Base-by-base conservation (phyloP, 2,797 vertebrate genomes). In the Amblyraja radiata region DNA sequence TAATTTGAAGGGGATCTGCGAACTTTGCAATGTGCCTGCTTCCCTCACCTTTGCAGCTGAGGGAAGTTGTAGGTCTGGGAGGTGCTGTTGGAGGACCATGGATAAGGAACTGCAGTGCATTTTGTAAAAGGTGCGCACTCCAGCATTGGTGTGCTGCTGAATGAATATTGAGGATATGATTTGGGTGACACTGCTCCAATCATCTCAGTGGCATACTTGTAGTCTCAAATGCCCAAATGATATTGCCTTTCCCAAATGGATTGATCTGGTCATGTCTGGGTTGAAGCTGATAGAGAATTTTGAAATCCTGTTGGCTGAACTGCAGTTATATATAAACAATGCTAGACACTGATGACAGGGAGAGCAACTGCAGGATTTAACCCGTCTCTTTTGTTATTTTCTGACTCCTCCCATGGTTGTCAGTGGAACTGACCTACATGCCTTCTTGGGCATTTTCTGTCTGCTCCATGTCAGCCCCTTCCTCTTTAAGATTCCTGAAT, bases 381-480 rank as follows among this genome's bases (percentile, higher is more conserved):
- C 39, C 79, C 18, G 1, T 46, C 79, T 46, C 39, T 79, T 80
- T 46, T 80, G 79, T 1, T 80, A 21, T 32, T 78, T 78, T 78
- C 77, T 78, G n/a, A 32, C 77, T 78, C 77, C n/a, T 78, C 76
- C n/a, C 14, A 36, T 78, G 77, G n/a, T 36, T 58, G 46, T 54
- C 46, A 61, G 28, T 25, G 10, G 25, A 58, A 61, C 25, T 61
- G 81, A 6, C 81, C 81, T 28, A 28, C n/a, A 0, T 61, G 25
- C 54, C 81, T 83, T 9, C 80, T n/a, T n/a, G 81, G 81, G 11
- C 28, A 84, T 61, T 84, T 84, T 61, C 81, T 84, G 54, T 84
- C 81, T 61, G 54, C 25, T 61, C 81, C 10, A n/a, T 84, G 25
- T 58, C 46, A 28, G 54, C 61, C 81, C 28, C 46, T 83, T 83